Percentiles rank a stretch among this genome's conserved stretches.
These are phyloP conservation scores for Erithacus rubecula DNA, from an alignment of 2,797 vertebrate genomes.

Conservation along the genomic window DNA sequence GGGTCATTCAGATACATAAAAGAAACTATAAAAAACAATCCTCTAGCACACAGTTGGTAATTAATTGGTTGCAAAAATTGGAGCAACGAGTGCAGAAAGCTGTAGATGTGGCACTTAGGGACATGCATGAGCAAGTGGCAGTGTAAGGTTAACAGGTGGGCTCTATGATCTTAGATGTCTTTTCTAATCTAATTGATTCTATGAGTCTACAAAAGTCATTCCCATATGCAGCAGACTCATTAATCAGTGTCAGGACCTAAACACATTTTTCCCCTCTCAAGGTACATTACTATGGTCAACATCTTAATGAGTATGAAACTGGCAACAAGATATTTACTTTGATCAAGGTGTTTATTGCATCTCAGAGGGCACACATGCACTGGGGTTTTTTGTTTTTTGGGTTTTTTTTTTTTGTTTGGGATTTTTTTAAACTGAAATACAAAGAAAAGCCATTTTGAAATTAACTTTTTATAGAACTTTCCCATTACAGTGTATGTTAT, in stretches of 20 bases:
- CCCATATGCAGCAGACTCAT: background rate
- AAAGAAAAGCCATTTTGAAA: conserved; percentile 91
- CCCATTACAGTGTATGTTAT: conserved; percentile 82
- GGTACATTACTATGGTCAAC: background rate
- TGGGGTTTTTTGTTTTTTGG: conserved; percentile 68
- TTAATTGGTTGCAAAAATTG: background rate
- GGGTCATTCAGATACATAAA: background rate
- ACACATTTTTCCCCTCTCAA: background rate
- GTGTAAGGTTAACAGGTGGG: background rate
- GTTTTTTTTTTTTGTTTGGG: rapidly evolving
- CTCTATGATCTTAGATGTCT: background rate
- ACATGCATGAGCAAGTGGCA: background rate
- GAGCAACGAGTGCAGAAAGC: background rate
- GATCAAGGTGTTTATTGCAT: conserved; percentile 99
- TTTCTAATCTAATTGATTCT: background rate
- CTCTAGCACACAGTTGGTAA: background rate
- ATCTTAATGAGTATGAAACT: conserved; percentile 20
- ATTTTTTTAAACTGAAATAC: conserved; percentile 82
- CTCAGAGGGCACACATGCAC: conserved; percentile 97
- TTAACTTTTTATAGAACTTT: conserved; percentile 83
- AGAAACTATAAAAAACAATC: background rate
- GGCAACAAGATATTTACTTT: conserved; percentile 77
- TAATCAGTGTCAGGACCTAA: background rate
- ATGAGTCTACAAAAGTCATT: background rate
- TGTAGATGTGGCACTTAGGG: background rate